Evolutionary conservation across 1,140 invertebrate genomes (phyloP).

Genomic region (Lasioglossum albipes): DNA sequence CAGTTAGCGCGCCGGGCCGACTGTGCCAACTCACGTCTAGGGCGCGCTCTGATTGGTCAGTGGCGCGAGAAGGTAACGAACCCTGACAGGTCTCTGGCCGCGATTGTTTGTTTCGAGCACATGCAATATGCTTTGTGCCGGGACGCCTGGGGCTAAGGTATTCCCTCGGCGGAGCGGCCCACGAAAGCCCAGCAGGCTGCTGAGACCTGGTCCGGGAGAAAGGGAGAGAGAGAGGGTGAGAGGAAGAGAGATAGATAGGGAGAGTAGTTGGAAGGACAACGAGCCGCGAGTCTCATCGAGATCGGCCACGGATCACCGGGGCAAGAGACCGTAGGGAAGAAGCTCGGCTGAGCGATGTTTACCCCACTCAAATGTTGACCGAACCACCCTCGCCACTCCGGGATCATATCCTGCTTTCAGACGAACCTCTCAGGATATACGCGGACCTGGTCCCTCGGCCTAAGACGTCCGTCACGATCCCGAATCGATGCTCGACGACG

Average conservation of each 20-base stretch:
- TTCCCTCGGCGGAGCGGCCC: conserved; percentile 43
- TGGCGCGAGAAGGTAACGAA: conserved; percentile 51
- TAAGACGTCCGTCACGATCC: background rate
- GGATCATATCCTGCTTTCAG: conserved; percentile 68
- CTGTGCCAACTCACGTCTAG: too few relatives aligned
- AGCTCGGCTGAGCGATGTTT: conserved; percentile 64
- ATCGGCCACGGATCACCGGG: conserved; percentile 6
- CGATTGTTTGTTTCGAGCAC: conserved; percentile 53
- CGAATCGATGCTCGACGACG: background rate
- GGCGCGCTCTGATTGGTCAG: too few relatives aligned
- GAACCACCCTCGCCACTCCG: conserved; percentile 60
- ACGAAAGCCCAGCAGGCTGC: background rate
- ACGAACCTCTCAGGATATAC: conserved; percentile 58
- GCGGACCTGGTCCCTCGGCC: background rate
- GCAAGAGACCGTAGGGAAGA: background rate
- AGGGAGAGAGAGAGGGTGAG: conserved; percentile 44
- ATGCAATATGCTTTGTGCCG: conserved; percentile 69
- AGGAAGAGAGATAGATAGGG: background rate
- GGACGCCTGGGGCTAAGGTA: conserved; percentile 52
- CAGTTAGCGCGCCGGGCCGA: too few relatives aligned
- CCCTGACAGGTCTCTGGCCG: conserved; percentile 12
- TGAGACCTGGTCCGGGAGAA: too few relatives aligned
- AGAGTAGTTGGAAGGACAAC: conserved; percentile 52
- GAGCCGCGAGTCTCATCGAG: conserved; percentile 45
- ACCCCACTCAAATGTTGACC: conserved; percentile 73